A percentile compares a stretch with the other conserved stretches of the same genome.
phyloP scores from a whole-genome alignment of 2,888 invertebrate genomes.

The Archips crataeganus region DNA sequence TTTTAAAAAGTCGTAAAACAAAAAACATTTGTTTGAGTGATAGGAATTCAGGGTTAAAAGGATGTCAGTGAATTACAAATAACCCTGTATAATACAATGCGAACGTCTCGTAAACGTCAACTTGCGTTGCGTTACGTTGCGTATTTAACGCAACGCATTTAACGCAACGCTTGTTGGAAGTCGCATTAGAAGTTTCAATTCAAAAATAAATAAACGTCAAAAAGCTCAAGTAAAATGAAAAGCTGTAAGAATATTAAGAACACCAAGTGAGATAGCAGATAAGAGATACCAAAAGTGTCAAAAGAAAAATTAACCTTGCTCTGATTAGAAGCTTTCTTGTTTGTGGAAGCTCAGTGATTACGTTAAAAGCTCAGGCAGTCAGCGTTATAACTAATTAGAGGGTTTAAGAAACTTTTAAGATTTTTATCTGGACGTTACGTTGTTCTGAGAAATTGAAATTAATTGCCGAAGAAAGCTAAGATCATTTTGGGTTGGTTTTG shows the following conservation, averaged over 20 bases:
- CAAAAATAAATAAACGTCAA: background rate
- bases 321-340: constrained; percentile 19
- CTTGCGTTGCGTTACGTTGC: too few species aligned
- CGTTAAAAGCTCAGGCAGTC: constrained; percentile 36
- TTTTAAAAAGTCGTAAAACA: too few species aligned
- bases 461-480: constrained; percentile 13
- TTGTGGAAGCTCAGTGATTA: constrained; percentile 32
- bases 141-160: too few species aligned
- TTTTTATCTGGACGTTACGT: constrained; percentile 37
- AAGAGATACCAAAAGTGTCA: constrained; percentile 16
- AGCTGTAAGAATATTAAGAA: background rate
- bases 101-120: too few species aligned
- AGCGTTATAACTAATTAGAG: constrained; percentile 33
- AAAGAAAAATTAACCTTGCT: constrained; percentile 35
- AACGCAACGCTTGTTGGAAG: too few species aligned
- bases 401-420: constrained; percentile 36
- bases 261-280: constrained; percentile 19
- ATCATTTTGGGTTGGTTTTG: background rate
- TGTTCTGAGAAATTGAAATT: constrained; percentile 32
- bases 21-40: too few species aligned
- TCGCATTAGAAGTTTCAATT: too few species aligned
- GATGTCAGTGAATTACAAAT: too few species aligned
- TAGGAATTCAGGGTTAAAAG: too few species aligned
- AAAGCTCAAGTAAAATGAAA: background rate
- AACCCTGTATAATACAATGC: too few species aligned